These are phyloP conservation scores for Typhlichthys subterraneus DNA, from an alignment of 2,797 vertebrate genomes.

Conservation along the genomic window DNA sequence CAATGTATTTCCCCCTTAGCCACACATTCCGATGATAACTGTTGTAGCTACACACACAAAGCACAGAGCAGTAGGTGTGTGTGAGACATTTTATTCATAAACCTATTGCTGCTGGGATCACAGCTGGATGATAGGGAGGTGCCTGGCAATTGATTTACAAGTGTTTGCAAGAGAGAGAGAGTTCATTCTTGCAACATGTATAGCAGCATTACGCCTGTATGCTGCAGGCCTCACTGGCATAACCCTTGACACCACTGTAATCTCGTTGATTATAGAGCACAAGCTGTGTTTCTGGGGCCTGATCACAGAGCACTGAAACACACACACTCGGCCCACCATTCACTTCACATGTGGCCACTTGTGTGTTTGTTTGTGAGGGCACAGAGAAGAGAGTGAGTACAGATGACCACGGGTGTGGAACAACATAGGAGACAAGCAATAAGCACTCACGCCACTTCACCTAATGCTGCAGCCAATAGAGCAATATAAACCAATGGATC, in stretches of 20 bases:
- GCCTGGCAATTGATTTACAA: conserved; percentile 54
- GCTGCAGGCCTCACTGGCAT: conserved; percentile 36
- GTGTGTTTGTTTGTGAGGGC: conserved; percentile 1
- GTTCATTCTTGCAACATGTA: conserved; percentile 56
- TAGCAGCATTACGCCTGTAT: too few relatives aligned
- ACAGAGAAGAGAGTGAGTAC: not conserved
- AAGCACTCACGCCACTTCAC: too few relatives aligned
- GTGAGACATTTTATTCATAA: conserved; percentile 1
- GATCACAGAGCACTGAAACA: conserved; percentile 54
- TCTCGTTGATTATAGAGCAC: conserved; percentile 59
- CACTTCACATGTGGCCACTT: conserved; percentile 26
- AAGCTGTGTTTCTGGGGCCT: conserved; percentile 23
- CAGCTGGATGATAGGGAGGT: conserved; percentile 36
- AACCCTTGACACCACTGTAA: conserved; percentile 59
- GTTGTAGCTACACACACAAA: not conserved
- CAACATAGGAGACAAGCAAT: too few relatives aligned
- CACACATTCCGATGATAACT: not conserved
- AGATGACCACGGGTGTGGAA: too few relatives aligned
- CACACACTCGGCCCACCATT: conserved; percentile 21
- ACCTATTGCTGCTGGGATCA: conserved; percentile 24
- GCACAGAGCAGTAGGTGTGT: not conserved
- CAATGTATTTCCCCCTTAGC: conserved; percentile 1
- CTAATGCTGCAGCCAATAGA: too few relatives aligned
- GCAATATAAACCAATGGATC: too few relatives aligned
- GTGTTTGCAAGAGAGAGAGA: conserved; percentile 58